A percentile compares a stretch with the other conserved stretches of the same genome.
These are phyloP conservation scores for Okapia johnstoni DNA, from an alignment of 2,113 vertebrate genomes.

Conservation along the genomic window DNA sequence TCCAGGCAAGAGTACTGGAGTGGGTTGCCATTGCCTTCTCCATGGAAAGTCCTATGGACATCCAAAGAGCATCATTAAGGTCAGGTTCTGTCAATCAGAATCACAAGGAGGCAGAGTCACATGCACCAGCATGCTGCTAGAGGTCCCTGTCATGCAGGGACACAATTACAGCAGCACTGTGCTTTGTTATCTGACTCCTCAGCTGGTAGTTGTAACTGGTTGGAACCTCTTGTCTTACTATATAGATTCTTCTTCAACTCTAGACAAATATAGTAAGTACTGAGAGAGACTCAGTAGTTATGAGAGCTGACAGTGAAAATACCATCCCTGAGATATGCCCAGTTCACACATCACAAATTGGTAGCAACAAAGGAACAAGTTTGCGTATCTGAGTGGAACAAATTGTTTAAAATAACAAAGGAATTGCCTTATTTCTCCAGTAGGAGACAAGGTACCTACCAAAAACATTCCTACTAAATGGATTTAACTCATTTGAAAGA, in stretches of 20 bases:
- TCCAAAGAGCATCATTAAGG: neutral
- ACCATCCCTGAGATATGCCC: neutral
- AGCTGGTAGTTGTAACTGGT: neutral
- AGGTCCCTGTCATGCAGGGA: neutral
- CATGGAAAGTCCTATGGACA: neutral
- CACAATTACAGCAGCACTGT: rapidly evolving
- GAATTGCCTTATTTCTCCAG: neutral
- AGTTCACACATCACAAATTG: neutral
- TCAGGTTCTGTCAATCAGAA: neutral
- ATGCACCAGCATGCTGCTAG: neutral
- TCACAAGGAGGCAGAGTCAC: neutral
- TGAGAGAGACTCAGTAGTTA: neutral
- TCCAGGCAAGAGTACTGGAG: no score
- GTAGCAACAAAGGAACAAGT: neutral
- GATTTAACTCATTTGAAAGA: neutral
- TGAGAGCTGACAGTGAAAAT: neutral
- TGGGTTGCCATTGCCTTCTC: no score
- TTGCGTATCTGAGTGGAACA: neutral
- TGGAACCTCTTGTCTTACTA: neutral
- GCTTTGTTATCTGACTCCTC: neutral
- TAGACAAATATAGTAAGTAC: neutral
- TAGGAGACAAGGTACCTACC: neutral
- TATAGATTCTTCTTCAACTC: neutral
- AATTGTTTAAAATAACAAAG: neutral
- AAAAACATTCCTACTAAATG: neutral